phyloP scores from a whole-genome alignment of 2,888 invertebrate species.

The Drymonia ruficornis region DNA sequence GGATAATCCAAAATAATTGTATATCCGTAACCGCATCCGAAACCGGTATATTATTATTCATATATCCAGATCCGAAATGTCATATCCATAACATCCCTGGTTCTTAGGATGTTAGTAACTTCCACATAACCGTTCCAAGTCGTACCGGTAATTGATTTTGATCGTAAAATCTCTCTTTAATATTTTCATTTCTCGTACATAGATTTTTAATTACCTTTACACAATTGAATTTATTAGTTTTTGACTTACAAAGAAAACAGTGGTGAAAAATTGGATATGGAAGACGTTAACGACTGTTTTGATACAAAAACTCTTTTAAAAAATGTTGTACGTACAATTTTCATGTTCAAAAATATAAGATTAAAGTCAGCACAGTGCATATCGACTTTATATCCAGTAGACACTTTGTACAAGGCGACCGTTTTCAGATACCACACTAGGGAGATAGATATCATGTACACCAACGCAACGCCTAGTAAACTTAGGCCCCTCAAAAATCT shows the following conservation, averaged over 20 bases:
- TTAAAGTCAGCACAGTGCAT: background rate
- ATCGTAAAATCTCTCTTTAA: background rate
- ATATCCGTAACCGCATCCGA: no score
- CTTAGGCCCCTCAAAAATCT: no score
- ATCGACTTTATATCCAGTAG: no score
- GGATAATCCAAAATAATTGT: no score
- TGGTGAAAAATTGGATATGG: constrained; percentile 8
- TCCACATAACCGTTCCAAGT: background rate
- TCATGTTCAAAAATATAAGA: background rate
- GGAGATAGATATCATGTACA: no score
- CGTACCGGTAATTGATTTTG: background rate
- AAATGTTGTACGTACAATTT: constrained; percentile 15
- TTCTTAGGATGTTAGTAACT: no score
- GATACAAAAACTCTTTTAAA: constrained; percentile 4
- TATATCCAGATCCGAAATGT: no score
- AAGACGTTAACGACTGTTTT: constrained; percentile 1
- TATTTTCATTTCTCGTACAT: constrained; percentile 30
- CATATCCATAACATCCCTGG: no score
- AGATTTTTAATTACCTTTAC: constrained; percentile 18
- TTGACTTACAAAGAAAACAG: constrained; percentile 1
- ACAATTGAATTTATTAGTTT: constrained; percentile 6
- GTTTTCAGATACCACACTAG: no score
- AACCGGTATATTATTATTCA: no score
- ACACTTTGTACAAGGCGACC: no score
- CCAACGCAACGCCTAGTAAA: no score